Percentiles rank a stretch among this genome's conserved stretches.
Evolutionary conservation across 1,140 invertebrate genomes (phyloP).

Genomic region (Dendrolimus punctatus): DNA sequence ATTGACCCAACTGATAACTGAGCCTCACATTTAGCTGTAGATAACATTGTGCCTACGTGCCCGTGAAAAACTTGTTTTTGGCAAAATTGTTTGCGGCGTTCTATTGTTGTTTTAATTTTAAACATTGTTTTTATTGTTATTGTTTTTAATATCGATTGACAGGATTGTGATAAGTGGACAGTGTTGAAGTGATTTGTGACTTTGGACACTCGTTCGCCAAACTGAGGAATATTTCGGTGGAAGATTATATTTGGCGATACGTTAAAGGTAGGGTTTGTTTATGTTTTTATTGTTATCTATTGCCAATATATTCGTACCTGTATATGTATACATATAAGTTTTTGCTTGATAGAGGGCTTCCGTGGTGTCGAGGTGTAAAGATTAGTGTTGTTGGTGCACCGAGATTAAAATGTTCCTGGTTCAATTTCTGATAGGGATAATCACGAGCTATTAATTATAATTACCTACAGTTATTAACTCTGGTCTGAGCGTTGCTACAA

Average conservation of each 20-base stretch:
- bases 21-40: constrained; percentile 44
- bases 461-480: too few species aligned
- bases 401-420: too few species aligned
- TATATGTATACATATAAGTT: too few species aligned
- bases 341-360: too few species aligned
- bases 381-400: too few species aligned
- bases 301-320: neutral
- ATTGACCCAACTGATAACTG: constrained; percentile 43
- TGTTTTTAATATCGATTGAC: constrained; percentile 15
- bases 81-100: neutral
- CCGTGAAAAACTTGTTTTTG: constrained; percentile 11
- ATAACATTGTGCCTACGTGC: constrained; percentile 34
- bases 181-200: constrained; percentile 49
- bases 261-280: constrained; percentile 52
- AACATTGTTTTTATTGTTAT: constrained; percentile 10
- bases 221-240: constrained; percentile 57
- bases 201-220: constrained; percentile 40
- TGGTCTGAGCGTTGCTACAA: too few species aligned
- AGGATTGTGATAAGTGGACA: constrained; percentile 22
- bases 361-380: too few species aligned
- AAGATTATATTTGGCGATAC: constrained; percentile 59
- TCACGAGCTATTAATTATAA: too few species aligned
- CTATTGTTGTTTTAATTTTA: constrained; percentile 9
- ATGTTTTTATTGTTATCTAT: constrained; percentile 14
- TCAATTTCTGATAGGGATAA: too few species aligned